Conservation (phyloP, 2,113 vertebrate genomes). For the Gallinago paraguaiae region DNA sequence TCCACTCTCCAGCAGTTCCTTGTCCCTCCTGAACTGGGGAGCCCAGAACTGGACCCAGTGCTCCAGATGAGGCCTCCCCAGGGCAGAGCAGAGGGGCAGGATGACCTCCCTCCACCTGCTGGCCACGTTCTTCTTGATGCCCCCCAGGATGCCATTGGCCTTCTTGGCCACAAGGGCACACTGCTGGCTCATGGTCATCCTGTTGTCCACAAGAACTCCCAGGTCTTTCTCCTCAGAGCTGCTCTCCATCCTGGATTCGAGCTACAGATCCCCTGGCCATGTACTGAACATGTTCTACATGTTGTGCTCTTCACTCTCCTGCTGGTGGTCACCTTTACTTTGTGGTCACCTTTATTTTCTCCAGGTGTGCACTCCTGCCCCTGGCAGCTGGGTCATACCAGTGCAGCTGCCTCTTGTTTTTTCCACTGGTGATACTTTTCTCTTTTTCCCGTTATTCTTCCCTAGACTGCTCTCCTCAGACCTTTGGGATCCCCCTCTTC, state of each 20-base stretch:
- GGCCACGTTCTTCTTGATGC: no score
- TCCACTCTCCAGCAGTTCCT: no score
- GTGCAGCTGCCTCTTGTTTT: neutral
- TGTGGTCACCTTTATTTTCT: neutral
- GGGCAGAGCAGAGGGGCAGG: no score
- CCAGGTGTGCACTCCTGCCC: fast-evolving
- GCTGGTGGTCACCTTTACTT: neutral
- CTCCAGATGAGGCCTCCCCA: no score
- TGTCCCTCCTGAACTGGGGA: no score
- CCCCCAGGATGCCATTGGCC: no score
- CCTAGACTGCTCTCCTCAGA: slow-evolving; percentile 77
- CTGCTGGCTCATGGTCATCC: no score
- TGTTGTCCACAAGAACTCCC: no score
- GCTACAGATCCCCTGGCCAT: neutral
- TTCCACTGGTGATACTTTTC: fast-evolving
- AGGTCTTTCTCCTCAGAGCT: no score
- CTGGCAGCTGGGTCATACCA: fast-evolving
- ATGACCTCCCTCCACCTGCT: no score
- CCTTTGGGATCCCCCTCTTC: slow-evolving; percentile 82
- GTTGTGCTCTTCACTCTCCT: neutral
- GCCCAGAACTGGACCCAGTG: no score
- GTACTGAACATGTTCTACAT: fast-evolving
- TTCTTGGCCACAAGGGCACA: no score
- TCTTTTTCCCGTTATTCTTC: neutral
- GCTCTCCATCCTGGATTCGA: neutral